These are phyloP conservation scores for Macrophya alboannulata DNA, from an alignment of 2,888 invertebrate genomes.

Conservation along the genomic window DNA sequence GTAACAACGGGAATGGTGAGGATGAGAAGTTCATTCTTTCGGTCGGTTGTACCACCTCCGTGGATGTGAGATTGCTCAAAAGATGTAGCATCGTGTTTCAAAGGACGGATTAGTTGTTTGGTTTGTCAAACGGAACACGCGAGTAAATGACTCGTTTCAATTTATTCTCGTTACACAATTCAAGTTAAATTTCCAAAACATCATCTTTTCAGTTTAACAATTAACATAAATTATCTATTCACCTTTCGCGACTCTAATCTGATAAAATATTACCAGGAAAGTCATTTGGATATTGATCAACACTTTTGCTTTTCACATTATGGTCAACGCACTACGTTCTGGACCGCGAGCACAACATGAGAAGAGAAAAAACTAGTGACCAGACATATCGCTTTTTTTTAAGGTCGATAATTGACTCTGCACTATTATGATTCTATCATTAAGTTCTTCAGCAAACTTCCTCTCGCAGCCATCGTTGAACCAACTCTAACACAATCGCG, in stretches of 20 bases:
- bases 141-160: not conserved
- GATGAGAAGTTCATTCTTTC: slow-evolving; percentile 66
- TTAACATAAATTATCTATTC: not conserved
- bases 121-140: slow-evolving; percentile 7
- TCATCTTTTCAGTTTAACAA: not conserved
- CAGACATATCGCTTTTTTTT: not conserved
- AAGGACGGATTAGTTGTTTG: slow-evolving; percentile 17
- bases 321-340: not conserved
- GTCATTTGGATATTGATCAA: not conserved
- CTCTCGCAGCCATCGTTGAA: not conserved
- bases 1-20: slow-evolving; percentile 65
- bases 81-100: slow-evolving; percentile 64
- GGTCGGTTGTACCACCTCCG: slow-evolving; percentile 64
- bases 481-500: not conserved
- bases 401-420: not conserved
- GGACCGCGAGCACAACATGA: not conserved
- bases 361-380: not conserved
- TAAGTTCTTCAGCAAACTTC: not conserved
- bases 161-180: not conserved
- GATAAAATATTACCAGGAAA: not conserved
- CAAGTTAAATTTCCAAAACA: not conserved
- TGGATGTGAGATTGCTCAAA: slow-evolving; percentile 63
- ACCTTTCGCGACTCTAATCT: not conserved
- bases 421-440: not conserved
- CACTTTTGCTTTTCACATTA: slow-evolving; percentile 30